Evolutionary conservation across 2,113 vertebrate genomes (phyloP).

Genomic region (Rhizomys pruinosus): DNA sequence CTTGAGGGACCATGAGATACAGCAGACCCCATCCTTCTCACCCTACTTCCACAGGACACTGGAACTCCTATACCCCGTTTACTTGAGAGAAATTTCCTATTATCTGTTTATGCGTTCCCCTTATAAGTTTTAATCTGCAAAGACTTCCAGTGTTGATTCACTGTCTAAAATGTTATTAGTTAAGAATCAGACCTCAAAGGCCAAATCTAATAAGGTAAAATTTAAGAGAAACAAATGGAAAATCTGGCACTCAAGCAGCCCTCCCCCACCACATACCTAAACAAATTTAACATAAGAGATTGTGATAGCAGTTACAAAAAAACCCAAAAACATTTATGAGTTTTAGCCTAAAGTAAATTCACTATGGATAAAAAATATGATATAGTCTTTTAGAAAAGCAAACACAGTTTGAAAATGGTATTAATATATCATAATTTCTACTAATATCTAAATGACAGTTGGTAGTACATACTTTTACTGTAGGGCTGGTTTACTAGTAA

Average conservation of each 20-base stretch:
- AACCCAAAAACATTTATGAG: background rate
- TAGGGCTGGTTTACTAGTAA: background rate
- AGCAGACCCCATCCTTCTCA: background rate
- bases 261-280: background rate
- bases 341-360: conserved; percentile 32
- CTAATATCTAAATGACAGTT: background rate
- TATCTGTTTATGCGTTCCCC: background rate
- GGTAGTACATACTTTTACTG: background rate
- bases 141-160: background rate
- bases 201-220: background rate
- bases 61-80: background rate
- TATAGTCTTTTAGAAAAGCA: background rate
- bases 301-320: background rate
- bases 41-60: background rate
- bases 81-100: background rate
- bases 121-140: conserved; percentile 37
- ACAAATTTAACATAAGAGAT: conserved; percentile 31
- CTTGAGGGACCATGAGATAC: background rate
- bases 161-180: conserved; percentile 15
- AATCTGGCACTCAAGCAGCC: background rate
- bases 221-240: conserved; percentile 21
- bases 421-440: background rate
- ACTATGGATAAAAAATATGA: background rate
- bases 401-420: conserved; percentile 7
- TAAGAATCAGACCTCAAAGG: conserved; percentile 32